Percentiles rank a stretch among this genome's conserved stretches.
Conservation (phyloP, 1,140 invertebrate species). For the Drosophila miranda region DNA sequence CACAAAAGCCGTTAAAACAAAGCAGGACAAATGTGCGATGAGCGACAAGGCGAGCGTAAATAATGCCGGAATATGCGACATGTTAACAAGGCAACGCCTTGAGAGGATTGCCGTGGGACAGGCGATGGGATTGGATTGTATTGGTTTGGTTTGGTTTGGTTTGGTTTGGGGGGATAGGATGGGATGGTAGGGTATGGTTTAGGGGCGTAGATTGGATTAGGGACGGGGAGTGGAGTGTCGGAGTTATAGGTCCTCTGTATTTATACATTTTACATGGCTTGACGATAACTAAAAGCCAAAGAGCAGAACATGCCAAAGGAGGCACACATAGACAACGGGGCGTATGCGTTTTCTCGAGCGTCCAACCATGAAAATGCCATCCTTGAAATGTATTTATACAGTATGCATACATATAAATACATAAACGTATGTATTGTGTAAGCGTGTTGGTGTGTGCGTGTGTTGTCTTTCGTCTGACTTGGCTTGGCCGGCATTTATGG, state of each 20-base stretch:
- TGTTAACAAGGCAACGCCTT: constrained; percentile 69
- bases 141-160: too few relatives aligned
- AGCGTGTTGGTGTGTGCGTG: constrained; percentile 25
- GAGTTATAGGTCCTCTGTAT: constrained; percentile 19
- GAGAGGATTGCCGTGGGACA: constrained; percentile 32
- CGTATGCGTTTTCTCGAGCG: constrained; percentile 41
- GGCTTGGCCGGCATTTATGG: constrained; percentile 56
- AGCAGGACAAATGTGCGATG: constrained; percentile 43
- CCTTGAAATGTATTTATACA: constrained; percentile 35
- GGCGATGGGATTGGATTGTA: background rate
- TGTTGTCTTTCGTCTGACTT: constrained; percentile 42
- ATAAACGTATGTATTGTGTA: background rate
- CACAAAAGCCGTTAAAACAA: constrained; percentile 59
- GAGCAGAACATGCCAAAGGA: background rate
- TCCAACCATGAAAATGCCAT: constrained; percentile 52
- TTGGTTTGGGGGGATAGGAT: too few relatives aligned
- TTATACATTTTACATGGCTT: constrained; percentile 47
- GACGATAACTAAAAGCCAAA: constrained; percentile 18
- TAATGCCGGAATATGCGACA: constrained; percentile 69
- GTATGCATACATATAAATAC: background rate
- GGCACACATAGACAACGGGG: constrained; percentile 31
- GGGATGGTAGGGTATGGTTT: too few relatives aligned
- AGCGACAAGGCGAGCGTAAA: constrained; percentile 44
- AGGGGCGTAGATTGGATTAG: background rate
- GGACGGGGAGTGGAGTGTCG: background rate